Percentiles rank a stretch among this genome's conserved stretches.
phyloP scores from a whole-genome alignment of 2,888 invertebrate genomes.

The Rhaphigaster nebulosa region DNA sequence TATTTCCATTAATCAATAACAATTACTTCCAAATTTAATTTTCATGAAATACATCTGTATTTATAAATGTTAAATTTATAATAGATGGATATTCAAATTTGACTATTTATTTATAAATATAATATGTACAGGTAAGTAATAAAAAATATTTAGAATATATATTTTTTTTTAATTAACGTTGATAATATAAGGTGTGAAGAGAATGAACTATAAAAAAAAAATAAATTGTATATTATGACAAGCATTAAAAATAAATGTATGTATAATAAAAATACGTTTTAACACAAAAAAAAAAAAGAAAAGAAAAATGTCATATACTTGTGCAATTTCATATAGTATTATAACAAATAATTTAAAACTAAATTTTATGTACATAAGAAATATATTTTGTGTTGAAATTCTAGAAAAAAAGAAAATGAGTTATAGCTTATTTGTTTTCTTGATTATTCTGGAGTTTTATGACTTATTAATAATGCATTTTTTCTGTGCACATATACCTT shows the following conservation, averaged over 20 bases:
- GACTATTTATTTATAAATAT: not conserved
- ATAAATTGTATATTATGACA: constrained; percentile 44
- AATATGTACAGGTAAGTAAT: not conserved
- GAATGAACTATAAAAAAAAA: constrained; percentile 45
- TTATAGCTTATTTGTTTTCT: not conserved
- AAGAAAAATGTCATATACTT: not conserved
- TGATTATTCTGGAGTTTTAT: not conserved
- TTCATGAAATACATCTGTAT: not conserved
- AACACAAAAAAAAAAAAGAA: not conserved
- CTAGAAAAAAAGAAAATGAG: not conserved
- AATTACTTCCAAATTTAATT: not conserved
- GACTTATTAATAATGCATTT: constrained; percentile 12
- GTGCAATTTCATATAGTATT: constrained; percentile 42
- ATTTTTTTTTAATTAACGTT: not conserved
- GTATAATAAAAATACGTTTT: constrained; percentile 8
- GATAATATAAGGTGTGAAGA: not conserved
- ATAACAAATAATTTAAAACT: not conserved
- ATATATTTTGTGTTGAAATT: constrained; percentile 27
- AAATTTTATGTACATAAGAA: not conserved
- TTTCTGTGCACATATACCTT: constrained; percentile 2
- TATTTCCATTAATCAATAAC: not conserved
- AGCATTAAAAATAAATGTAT: constrained; percentile 41
- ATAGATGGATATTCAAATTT: not conserved
- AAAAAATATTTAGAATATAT: constrained; percentile 8
- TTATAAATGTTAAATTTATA: not conserved